Evolutionary conservation across 2,888 invertebrate genomes (phyloP).

Genomic region (Salticus scenicus): DNA sequence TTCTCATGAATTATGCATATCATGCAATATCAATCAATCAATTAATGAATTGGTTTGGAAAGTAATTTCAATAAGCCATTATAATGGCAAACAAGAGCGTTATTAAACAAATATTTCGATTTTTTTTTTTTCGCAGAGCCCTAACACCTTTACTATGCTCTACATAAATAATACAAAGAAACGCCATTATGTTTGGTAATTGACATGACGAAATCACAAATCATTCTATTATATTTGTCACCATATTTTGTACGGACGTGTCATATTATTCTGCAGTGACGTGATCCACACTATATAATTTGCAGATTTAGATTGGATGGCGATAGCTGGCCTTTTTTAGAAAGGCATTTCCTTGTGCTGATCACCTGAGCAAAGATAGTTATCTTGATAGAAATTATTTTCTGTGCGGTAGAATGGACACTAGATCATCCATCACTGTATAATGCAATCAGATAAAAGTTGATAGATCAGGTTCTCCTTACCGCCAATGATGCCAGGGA

Average conservation of each 20-base stretch:
- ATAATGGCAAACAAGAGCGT: too few species aligned
- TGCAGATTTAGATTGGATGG: background rate
- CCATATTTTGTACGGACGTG: background rate
- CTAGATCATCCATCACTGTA: background rate
- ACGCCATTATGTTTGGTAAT: background rate
- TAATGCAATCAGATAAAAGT: slow-evolving; percentile 3
- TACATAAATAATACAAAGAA: background rate
- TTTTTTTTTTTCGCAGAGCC: too few species aligned
- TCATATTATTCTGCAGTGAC: background rate
- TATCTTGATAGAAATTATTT: background rate
- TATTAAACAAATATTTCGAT: too few species aligned
- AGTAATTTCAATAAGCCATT: too few species aligned
- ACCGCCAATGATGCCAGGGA: background rate
- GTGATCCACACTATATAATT: background rate
- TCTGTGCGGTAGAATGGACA: background rate
- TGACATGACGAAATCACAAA: background rate
- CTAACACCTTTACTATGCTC: too few species aligned
- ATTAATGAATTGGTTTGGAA: too few species aligned
- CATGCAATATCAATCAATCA: too few species aligned
- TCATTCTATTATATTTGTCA: background rate
- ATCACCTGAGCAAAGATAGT: background rate
- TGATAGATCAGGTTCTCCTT: background rate
- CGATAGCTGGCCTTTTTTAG: background rate
- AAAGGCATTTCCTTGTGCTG: background rate
- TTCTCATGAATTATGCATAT: too few species aligned